Evolutionary conservation across 2,888 invertebrate genomes (phyloP), one percentile per base, ranked within the genome.

Genomic region (Dolichomitus sp.): DNA sequence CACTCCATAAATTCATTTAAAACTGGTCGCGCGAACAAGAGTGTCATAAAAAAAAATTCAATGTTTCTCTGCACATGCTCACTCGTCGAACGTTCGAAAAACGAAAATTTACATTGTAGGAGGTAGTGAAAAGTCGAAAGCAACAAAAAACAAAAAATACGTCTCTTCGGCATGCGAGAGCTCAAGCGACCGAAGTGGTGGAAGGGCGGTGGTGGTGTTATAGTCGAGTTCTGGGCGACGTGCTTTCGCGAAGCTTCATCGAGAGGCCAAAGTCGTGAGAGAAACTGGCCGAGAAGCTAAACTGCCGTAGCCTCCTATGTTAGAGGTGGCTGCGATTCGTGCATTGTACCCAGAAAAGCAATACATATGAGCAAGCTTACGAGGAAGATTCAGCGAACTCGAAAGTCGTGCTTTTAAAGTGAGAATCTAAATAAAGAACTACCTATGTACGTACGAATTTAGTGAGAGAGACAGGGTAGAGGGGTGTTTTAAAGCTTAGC

Each of bases 371-470:
- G 30, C 37, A 48, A 57, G 50, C 23, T 54, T 48, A 59, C 57
- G 61, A 17, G 45, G 30, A n/a, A 50, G 33, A 48, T 61, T 40
- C 40, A 17, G 11, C 33, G 12, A 81, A 84, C 87, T 87, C 87
- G 87, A 87, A 87, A 88, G 85, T 69, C 85, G 75, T 85, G 78
- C 85, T 72, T 89, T 80, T 73, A 83, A 85, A 81, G 87, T 85
- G 84, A 48, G 54, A 72, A 88, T 88, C 89, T 90, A 90, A 90
- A 90, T 90, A 90, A 89, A 89, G 87, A 88, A 87, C 88, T 84
- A 85, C 85, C 70, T 81, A 83, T 83, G 83, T 65, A 86, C 76
- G 77, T 85, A 85, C 14, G 72, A 19, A 30, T 70, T 4, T 9
- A 14, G 68, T 66, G 37, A 63, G 45, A 65, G 23, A 86, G 40